Conservation (phyloP, 2,888 invertebrate genomes). For the Carcina quercana region DNA sequence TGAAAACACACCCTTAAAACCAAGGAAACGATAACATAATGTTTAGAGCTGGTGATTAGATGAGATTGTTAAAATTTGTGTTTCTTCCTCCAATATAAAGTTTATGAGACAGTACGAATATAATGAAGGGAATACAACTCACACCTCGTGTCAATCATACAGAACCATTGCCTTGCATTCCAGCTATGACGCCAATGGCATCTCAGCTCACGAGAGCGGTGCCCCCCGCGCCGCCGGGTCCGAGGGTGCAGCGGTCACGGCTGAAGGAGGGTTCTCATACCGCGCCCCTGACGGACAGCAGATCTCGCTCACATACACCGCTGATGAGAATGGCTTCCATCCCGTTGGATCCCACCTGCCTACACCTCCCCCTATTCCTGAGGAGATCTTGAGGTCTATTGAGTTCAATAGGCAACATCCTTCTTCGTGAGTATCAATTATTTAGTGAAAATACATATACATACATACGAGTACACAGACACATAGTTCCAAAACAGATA, state of each 20-base stretch:
- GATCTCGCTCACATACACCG: constrained; percentile 77
- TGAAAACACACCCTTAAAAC: too few relatives aligned
- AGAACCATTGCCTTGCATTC: constrained; percentile 30
- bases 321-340: constrained; percentile 83
- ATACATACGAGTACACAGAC: too few relatives aligned
- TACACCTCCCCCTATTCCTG: constrained; percentile 75
- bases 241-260: constrained; percentile 72
- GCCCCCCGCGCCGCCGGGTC: constrained; percentile 71
- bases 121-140: too few relatives aligned
- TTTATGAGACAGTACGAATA: too few relatives aligned
- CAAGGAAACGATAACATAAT: too few relatives aligned
- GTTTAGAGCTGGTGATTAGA: too few relatives aligned
- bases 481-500: too few relatives aligned
- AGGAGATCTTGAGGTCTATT: constrained; percentile 68
- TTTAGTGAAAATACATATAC: too few relatives aligned
- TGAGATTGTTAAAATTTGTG: too few relatives aligned
- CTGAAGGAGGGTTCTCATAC: constrained; percentile 79
- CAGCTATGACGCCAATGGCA: constrained; percentile 79
- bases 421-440: constrained; percentile 33
- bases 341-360: constrained; percentile 76
- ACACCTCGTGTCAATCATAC: too few relatives aligned
- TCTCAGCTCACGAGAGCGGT: constrained; percentile 75
- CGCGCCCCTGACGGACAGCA: constrained; percentile 79
- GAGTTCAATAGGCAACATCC: constrained; percentile 54
- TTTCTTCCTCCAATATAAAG: too few relatives aligned